Evolutionary conservation across 35 echinoderm and acorn worm genomes (phyloP), one percentile per base, ranked within the genome.

Genomic region (Lytechinus variegatus): DNA sequence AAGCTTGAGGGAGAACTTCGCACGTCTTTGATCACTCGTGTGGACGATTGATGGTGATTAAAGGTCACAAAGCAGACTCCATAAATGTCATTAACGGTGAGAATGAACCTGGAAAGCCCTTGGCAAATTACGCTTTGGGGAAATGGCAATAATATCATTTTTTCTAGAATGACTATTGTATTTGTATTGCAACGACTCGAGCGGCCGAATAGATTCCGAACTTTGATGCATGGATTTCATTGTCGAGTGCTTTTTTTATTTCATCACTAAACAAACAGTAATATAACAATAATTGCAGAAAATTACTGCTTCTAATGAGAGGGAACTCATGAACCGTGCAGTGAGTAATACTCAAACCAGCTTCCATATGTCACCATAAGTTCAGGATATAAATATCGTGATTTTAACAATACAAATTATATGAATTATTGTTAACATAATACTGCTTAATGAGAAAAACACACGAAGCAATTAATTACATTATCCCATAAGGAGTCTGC

Each of bases 1-100:
- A n/a, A 79, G 66, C 66, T 79, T 79, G 6, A 79, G 66, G 66
- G 66, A 79, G n/a, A 16, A 79, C 1, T 79, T 79, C 66, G 66
- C 66, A 79, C 19, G 66, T 79, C 66, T 79, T 79, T 79, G 66
- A 79, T 79, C 66, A n/a, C 66, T 79, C 19, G 66, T 79, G 66
- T 79, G 66, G 19, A 5, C 16, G n/a, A 79, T 79, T 79, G 66
- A 79, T 79, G 66, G 66, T 79, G 66, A 79, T 79, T 79, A 79
- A 79, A 79, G 66, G 66, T 79, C 66, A 79, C 66, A 79, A 79
- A 24, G 7, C 66, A 79, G n/a, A 24, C 19, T 24, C n/a, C 66
- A 79, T 79, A 79, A 79, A 79, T 79, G 66, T 79, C 66, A 79
- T 79, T 79, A 79, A 79, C 66, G n/a, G 66, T 79, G 66, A 16